Evolutionary conservation across 2,888 invertebrate genomes (phyloP).

Genomic region (Gandaritis pyraliata): DNA sequence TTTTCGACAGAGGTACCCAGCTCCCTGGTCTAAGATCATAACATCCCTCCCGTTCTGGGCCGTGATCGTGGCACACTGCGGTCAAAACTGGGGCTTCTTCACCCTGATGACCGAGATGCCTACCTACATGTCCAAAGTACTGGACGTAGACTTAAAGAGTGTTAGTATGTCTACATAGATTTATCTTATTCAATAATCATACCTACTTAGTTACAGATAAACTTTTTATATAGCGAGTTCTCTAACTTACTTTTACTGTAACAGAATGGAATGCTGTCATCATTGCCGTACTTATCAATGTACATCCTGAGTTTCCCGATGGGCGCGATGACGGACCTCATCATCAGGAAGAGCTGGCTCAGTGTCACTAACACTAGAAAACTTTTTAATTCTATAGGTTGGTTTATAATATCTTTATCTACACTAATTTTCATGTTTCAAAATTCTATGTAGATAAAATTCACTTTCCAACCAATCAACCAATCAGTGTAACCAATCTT

Average conservation of each 20-base stretch:
- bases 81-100: slow-evolving; percentile 91
- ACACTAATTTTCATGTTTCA: too few species aligned
- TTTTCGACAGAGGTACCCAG: slow-evolving; percentile 77
- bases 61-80: slow-evolving; percentile 86
- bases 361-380: slow-evolving; percentile 85
- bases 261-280: slow-evolving; percentile 88
- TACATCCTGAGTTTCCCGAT: slow-evolving; percentile 89
- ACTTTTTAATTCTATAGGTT: slow-evolving; percentile 87
- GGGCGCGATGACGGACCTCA: slow-evolving; percentile 86
- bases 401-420: too few species aligned
- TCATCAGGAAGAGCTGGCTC: slow-evolving; percentile 81
- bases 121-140: slow-evolving; percentile 86
- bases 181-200: too few species aligned
- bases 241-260: not conserved
- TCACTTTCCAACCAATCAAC: too few species aligned
- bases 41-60: slow-evolving; percentile 87
- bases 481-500: too few species aligned
- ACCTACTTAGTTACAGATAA: too few species aligned
- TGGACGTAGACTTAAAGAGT: slow-evolving; percentile 84
- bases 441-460: too few species aligned
- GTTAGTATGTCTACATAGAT: slow-evolving; percentile 68
- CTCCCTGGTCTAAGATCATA: slow-evolving; percentile 87
- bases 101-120: slow-evolving; percentile 89
- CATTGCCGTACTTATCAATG: slow-evolving; percentile 89
- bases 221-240: too few species aligned